Evolutionary conservation across 1,140 invertebrate species (phyloP).

Genomic region (Galleria mellonella): DNA sequence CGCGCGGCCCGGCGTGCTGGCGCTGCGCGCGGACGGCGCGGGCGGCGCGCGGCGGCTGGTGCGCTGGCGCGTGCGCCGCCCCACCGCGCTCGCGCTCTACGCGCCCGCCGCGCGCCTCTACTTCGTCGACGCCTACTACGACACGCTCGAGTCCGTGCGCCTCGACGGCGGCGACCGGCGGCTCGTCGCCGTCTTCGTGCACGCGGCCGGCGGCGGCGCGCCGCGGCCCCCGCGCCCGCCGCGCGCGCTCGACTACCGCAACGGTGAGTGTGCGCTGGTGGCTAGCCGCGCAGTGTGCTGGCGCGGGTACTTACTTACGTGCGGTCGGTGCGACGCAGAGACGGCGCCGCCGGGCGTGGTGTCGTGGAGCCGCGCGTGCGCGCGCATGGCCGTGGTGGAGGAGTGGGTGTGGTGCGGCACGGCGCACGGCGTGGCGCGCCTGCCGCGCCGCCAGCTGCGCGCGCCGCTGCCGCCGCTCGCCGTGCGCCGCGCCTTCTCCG

Average conservation of each 20-base stretch:
- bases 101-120: constrained; percentile 80
- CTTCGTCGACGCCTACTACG: constrained; percentile 79
- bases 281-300: no score
- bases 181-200: constrained; percentile 24
- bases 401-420: constrained; percentile 41
- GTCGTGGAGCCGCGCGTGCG: constrained; percentile 27
- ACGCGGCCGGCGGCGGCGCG: constrained; percentile 6
- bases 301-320: no score
- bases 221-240: constrained; percentile 13
- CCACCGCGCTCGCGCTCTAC: constrained; percentile 82
- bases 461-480: constrained; percentile 5
- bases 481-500: constrained; percentile 14
- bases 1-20: constrained; percentile 22
- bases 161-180: constrained; percentile 26
- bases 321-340: no score
- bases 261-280: no score
- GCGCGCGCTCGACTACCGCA: no score
- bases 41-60: constrained; percentile 15
- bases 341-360: constrained; percentile 7
- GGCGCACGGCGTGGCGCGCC: constrained; percentile 22
- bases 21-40: constrained; percentile 20
- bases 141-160: constrained; percentile 27
- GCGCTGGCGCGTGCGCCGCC: constrained; percentile 53
- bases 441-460: constrained; percentile 22
- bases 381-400: constrained; percentile 32